phyloP scores from a whole-genome alignment of 2,888 invertebrate genomes.

The Mythimna impura region DNA sequence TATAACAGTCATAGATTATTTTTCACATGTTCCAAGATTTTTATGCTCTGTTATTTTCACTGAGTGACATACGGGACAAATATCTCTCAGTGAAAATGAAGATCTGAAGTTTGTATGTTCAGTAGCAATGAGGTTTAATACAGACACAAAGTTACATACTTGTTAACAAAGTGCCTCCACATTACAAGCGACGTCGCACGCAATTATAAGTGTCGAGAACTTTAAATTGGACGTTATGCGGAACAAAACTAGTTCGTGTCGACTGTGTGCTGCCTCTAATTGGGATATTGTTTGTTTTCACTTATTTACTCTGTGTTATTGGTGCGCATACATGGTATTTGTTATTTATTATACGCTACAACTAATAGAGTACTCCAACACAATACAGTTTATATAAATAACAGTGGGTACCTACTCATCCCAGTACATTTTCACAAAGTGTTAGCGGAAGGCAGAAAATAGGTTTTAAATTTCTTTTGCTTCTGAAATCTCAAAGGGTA shows the following conservation, averaged over 20 bases:
- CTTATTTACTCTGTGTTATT: conserved; percentile 25
- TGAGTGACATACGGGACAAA: too few relatives aligned
- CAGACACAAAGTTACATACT: background rate
- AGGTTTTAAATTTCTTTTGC: conserved; percentile 25
- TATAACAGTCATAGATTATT: background rate
- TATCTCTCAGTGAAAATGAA: background rate
- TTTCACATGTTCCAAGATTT: background rate
- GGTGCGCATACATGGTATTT: background rate
- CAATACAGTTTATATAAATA: background rate
- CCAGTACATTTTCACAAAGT: conserved; percentile 7
- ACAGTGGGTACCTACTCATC: background rate
- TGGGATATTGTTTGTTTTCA: conserved; percentile 30
- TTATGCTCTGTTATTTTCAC: background rate
- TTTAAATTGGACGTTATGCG: conserved; percentile 50
- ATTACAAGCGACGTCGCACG: conserved; percentile 18
- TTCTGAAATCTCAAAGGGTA: conserved; percentile 43
- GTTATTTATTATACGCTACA: background rate
- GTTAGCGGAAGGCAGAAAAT: conserved; percentile 26
- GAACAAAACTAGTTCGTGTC: conserved; percentile 21
- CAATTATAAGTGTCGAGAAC: conserved; percentile 37
- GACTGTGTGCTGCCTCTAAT: conserved; percentile 27
- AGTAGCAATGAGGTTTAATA: background rate
- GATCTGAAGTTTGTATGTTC: background rate
- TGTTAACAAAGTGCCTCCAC: background rate
- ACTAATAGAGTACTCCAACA: background rate